A percentile compares a stretch with the other conserved stretches of the same genome.
These are phyloP conservation scores for Poecilia gillii DNA, from an alignment of 2,797 vertebrate species.

Conservation along the genomic window DNA sequence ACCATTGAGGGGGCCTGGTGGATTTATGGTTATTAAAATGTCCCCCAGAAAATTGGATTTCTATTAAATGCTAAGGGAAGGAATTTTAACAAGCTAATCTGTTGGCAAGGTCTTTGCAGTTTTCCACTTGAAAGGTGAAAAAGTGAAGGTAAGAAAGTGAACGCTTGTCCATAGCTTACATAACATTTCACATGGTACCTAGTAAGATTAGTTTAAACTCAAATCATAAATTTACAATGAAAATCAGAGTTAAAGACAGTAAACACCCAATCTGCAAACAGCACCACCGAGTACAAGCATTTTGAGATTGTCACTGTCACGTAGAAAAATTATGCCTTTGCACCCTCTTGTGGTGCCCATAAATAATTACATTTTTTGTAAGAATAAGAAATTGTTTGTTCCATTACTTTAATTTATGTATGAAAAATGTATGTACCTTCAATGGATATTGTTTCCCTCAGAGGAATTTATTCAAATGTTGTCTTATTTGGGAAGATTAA, in stretches of 20 bases:
- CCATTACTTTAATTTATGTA: background rate
- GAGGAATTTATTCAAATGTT: background rate
- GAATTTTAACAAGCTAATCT: conserved; percentile 76
- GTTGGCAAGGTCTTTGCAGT: conserved; percentile 55
- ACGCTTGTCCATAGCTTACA: conserved; percentile 13
- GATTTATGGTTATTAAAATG: conserved; percentile 75
- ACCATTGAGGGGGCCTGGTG: conserved; percentile 42
- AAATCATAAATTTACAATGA: conserved; percentile 15
- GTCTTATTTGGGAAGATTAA: background rate
- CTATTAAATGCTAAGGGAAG: conserved; percentile 72
- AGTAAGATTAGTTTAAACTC: conserved; percentile 29
- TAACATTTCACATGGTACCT: conserved; percentile 12
- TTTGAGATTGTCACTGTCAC: background rate
- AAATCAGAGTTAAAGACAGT: background rate
- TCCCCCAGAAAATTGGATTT: conserved; percentile 74
- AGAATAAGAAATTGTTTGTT: background rate
- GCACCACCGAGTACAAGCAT: background rate
- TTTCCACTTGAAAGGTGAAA: conserved; percentile 42
- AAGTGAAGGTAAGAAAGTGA: conserved; percentile 29
- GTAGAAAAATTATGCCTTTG: conserved; percentile 42
- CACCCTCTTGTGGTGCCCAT: conserved; percentile 56
- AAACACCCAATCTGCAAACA: conserved; percentile 32
- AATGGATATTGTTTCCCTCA: background rate
- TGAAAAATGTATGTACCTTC: background rate
- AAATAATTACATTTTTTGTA: conserved; percentile 29